These are phyloP conservation scores for Illadopsis cleaveri DNA, from an alignment of 2,113 vertebrate genomes.

Conservation along the genomic window DNA sequence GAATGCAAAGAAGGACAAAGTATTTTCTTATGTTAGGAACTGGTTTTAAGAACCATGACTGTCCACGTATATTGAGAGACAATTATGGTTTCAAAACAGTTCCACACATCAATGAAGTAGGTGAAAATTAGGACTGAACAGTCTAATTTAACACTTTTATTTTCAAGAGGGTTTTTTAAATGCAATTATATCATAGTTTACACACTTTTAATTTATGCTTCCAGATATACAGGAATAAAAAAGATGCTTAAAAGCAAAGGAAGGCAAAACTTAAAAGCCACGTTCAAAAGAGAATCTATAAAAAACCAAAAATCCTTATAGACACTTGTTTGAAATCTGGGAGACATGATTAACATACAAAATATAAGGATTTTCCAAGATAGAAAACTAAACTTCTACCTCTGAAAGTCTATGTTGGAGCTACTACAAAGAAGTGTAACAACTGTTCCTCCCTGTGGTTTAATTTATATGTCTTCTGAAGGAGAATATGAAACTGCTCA, in stretches of 20 bases:
- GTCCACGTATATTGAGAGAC: neutral
- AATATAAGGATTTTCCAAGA: neutral
- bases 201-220: neutral
- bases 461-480: neutral
- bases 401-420: neutral
- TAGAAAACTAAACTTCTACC: neutral
- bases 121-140: neutral
- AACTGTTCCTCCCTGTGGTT: neutral
- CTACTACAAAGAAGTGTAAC: neutral
- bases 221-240: neutral
- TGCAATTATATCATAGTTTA: neutral
- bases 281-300: neutral
- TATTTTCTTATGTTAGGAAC: neutral
- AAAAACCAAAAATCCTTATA: neutral
- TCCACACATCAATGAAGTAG: neutral
- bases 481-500: neutral
- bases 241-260: neutral
- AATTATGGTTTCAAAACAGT: neutral
- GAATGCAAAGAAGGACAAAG: neutral
- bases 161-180: neutral
- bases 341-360: neutral
- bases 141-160: neutral
- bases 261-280: neutral
- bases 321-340: neutral
- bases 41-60: neutral